Conservation (phyloP, 2,113 vertebrate species). For the Pandion haliaetus region DNA sequence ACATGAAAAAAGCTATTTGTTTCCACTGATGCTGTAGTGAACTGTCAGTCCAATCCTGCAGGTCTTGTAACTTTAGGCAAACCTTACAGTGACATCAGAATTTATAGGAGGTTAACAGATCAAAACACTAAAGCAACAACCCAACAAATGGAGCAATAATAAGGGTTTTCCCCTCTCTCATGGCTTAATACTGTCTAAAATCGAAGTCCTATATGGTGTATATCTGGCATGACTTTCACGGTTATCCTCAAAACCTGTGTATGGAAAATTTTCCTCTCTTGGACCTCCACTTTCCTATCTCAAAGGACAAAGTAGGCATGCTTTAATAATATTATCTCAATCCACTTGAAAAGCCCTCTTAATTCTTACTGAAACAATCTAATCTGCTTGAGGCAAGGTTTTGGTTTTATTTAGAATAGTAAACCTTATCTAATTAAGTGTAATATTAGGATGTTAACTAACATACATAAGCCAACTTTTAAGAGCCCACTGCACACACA, state of each 20-base stretch:
- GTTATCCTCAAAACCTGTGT: conserved; percentile 2
- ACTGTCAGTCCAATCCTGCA: not conserved
- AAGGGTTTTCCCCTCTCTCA: not conserved
- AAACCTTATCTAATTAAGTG: conserved; percentile 14
- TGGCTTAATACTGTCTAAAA: not conserved
- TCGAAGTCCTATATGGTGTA: not conserved
- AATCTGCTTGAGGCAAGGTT: conserved; percentile 17
- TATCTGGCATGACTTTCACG: conserved; percentile 1
- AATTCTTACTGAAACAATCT: conserved; percentile 34
- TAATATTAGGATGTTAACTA: not conserved
- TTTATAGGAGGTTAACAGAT: not conserved
- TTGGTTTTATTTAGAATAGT: not conserved
- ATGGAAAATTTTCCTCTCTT: conserved; percentile 1
- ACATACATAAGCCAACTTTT: not conserved
- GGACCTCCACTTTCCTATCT: not conserved
- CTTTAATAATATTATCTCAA: conserved; percentile 32
- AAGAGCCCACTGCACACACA: not conserved
- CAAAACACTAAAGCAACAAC: not conserved
- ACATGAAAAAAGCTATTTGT: not conserved
- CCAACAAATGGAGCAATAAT: not conserved
- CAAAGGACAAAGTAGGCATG: not conserved
- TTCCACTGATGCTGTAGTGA: not conserved
- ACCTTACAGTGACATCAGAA: not conserved
- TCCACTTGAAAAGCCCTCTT: conserved; percentile 20
- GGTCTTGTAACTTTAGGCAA: not conserved